These are phyloP conservation scores for Craseonycteris thonglongyai DNA, from an alignment of 2,113 vertebrate genomes.

Conservation along the genomic window DNA sequence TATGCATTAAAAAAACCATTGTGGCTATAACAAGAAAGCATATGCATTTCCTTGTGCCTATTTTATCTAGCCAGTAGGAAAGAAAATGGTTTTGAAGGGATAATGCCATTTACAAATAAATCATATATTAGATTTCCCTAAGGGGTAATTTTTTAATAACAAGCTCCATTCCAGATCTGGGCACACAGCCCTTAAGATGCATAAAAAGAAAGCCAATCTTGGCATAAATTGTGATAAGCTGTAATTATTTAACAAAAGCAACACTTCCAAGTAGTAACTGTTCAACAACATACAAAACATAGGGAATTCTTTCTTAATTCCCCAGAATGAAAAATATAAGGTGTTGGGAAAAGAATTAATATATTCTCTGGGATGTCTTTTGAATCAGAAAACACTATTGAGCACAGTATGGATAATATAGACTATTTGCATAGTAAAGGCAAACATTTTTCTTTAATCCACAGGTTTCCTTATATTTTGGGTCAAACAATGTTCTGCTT, in stretches of 20 bases:
- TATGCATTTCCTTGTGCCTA: not conserved
- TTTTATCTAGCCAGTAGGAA: constrained; percentile 33
- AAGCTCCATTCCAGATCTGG: constrained; percentile 58
- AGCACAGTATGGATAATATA: not conserved
- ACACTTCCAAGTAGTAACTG: constrained; percentile 63
- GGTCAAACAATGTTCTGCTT: not conserved
- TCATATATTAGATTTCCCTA: constrained; percentile 36
- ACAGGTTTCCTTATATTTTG: not conserved
- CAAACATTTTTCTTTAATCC: not conserved
- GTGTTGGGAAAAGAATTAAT: not conserved
- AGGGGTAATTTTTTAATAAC: constrained; percentile 41
- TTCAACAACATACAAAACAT: constrained; percentile 43
- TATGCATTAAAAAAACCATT: not conserved
- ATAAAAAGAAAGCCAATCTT: constrained; percentile 72
- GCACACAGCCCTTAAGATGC: constrained; percentile 58
- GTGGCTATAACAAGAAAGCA: not conserved
- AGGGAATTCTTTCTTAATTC: not conserved
- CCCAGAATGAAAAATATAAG: not conserved
- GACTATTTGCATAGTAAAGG: not conserved
- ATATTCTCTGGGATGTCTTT: not conserved
- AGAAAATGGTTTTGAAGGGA: constrained; percentile 20
- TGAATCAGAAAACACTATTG: not conserved
- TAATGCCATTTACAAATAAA: constrained; percentile 38
- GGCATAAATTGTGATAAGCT: constrained; percentile 55
- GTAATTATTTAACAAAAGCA: constrained; percentile 61